Conservation (phyloP, 37 sponge, comb jelly and placozoan genomes). For the Crambe crambe region DNA sequence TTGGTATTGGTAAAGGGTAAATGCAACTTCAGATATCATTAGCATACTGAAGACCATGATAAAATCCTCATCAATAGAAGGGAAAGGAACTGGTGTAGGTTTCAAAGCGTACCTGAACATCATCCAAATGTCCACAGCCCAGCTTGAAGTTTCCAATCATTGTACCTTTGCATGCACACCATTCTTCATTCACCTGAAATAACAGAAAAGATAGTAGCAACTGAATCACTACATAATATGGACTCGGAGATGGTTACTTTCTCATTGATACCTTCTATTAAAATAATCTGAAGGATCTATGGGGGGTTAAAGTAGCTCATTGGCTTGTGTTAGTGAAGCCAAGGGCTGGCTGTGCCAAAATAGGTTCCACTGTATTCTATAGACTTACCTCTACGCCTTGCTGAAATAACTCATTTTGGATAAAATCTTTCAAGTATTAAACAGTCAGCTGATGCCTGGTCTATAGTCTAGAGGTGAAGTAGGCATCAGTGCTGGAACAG, state of each 20-base stretch:
- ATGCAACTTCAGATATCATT: neutral
- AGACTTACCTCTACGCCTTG: constrained; percentile 57
- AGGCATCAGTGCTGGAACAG: neutral
- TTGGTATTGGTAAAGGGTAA: neutral
- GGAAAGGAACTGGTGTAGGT: no score
- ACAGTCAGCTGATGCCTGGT: constrained; percentile 88
- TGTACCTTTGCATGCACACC: constrained; percentile 26
- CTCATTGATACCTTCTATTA: constrained; percentile 44
- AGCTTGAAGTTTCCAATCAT: constrained; percentile 55
- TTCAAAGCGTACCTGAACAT: constrained; percentile 75
- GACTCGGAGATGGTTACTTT: no score
- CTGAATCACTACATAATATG: no score
- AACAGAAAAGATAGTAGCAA: no score
- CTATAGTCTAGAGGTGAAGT: constrained; percentile 38
- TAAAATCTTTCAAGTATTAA: constrained; percentile 35
- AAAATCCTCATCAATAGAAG: no score
- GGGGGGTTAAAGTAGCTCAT: neutral
- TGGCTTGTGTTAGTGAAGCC: no score
- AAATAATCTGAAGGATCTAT: constrained; percentile 30
- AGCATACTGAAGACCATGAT: no score
- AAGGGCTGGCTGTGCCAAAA: no score
- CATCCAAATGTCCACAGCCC: constrained; percentile 10
- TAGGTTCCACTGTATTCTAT: no score
- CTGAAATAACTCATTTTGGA: constrained; percentile 33
- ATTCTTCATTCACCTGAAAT: constrained; percentile 70